Percentiles rank a stretch among this genome's conserved stretches.
Conservation (phyloP, 2,113 vertebrate genomes). For the Prunella himalayana region DNA sequence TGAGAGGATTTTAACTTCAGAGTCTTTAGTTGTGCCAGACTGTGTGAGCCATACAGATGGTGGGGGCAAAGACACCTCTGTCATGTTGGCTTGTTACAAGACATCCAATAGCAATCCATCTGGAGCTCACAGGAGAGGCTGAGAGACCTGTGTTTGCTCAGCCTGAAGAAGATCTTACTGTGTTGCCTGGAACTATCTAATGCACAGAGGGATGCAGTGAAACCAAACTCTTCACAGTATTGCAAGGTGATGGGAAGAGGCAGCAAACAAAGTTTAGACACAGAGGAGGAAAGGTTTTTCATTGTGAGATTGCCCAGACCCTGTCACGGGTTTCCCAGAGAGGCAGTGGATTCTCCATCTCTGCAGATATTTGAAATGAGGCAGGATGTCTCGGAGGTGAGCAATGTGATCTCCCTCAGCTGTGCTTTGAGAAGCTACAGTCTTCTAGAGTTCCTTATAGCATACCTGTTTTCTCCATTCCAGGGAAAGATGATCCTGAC, state of each 20-base stretch:
- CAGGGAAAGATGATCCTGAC: background rate
- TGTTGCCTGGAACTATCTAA: background rate
- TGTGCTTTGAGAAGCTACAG: background rate
- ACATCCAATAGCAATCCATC: background rate
- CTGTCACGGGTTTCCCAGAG: background rate
- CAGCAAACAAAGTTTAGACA: background rate
- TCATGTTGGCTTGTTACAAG: background rate
- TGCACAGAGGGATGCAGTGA: rapidly evolving
- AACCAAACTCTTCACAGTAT: background rate
- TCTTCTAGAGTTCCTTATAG: background rate
- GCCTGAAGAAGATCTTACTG: background rate
- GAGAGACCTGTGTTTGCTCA: rapidly evolving
- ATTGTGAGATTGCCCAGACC: background rate
- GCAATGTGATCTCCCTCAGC: background rate
- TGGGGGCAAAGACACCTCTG: background rate
- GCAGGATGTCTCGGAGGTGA: background rate
- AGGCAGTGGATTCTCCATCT: background rate
- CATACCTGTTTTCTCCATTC: background rate
- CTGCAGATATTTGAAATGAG: background rate
- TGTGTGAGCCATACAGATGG: background rate
- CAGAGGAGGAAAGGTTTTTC: background rate
- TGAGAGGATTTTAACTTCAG: background rate
- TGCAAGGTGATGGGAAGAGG: background rate
- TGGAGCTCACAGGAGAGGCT: background rate
- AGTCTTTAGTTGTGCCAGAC: background rate